Conservation (phyloP, 2,797 vertebrate genomes). For the Hydrocynus forskahlii region DNA sequence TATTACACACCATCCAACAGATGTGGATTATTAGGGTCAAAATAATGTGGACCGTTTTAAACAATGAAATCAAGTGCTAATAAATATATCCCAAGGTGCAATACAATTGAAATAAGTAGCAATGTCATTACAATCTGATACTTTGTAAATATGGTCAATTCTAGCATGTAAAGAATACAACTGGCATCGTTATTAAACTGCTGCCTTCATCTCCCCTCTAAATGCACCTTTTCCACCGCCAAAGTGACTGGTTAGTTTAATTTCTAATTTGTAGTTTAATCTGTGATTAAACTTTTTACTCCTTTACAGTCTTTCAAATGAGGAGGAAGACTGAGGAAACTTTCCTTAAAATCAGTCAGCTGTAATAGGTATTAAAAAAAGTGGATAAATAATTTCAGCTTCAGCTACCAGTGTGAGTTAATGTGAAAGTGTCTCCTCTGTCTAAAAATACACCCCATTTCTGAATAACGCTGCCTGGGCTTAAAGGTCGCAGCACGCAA, state of each 20-base stretch:
- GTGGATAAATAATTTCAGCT: neutral
- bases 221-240: neutral
- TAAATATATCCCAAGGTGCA: too few species aligned
- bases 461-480: neutral
- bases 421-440: neutral
- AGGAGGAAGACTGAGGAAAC: too few species aligned
- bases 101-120: too few species aligned
- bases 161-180: neutral
- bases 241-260: neutral
- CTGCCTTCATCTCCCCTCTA: neutral
- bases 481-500: constrained; percentile 23
- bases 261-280: neutral
- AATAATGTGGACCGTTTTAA: too few species aligned
- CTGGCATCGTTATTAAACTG: too few species aligned
- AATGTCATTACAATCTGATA: neutral
- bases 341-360: neutral
- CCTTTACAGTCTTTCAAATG: neutral
- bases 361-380: neutral
- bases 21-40: too few species aligned
- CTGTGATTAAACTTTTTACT: neutral
- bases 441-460: neutral
- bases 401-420: neutral
- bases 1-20: neutral
- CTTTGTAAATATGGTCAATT: neutral
- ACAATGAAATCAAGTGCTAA: too few species aligned